A percentile compares a stretch with the other conserved stretches of the same genome.
These are phyloP conservation scores for Intellagama lesueurii DNA, from an alignment of 2,797 vertebrate species.

Conservation along the genomic window DNA sequence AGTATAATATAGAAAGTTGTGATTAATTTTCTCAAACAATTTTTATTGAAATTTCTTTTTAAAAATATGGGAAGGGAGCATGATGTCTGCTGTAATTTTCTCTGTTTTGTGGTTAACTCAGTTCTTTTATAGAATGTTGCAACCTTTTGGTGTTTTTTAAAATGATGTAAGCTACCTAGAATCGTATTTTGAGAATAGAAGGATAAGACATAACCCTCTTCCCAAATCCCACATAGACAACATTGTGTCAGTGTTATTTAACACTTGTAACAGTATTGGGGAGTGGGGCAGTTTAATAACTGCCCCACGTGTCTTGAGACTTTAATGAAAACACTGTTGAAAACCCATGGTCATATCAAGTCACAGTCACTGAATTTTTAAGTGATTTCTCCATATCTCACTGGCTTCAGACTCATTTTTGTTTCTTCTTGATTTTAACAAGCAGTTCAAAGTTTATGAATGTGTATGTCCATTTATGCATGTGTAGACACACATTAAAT, in stretches of 20 bases:
- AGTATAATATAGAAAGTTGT: background rate
- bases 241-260: background rate
- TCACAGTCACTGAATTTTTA: background rate
- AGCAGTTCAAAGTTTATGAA: background rate
- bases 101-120: background rate
- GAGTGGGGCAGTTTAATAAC: background rate
- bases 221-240: background rate
- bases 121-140: background rate
- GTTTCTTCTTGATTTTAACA: background rate
- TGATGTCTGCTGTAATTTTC: background rate
- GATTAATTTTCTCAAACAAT: background rate
- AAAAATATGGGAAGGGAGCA: background rate
- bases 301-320: background rate
- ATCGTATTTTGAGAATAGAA: background rate
- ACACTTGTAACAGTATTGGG: background rate
- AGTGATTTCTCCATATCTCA: too few species aligned
- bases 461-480: too few species aligned
- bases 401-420: background rate
- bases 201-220: background rate
- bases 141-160: background rate
- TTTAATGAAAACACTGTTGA: background rate
- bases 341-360: background rate
- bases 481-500: background rate
- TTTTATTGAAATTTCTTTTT: slow-evolving; percentile 3
- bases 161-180: background rate